Evolutionary conservation across 2,888 invertebrate species (phyloP), one percentile per base, ranked within the genome.

Genomic region (Caenorhabditis panamensis): DNA sequence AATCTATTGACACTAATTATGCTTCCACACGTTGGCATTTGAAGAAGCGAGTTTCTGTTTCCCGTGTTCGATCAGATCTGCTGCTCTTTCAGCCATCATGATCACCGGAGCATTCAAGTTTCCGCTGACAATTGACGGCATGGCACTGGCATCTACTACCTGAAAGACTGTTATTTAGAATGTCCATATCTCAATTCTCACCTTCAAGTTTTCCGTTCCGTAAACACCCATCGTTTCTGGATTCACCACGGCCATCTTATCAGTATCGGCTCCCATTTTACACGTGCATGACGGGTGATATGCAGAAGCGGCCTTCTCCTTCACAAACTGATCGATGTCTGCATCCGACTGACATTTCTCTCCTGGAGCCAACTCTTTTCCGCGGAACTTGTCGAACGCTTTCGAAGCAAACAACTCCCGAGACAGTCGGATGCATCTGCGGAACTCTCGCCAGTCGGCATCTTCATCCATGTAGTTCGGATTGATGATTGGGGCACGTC

Each of bases 281-380:
- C 95, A 95, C 0, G 94, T 95, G 13, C 95, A 95, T 0, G 94
- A 94, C 0, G 94, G 94, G 91, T 96, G 96, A 91, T 96, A 95
- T 0, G 95, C 94, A 0, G 94, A 89, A 78, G 92, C 93, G 0
- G 91, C 90, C 68, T 90, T 86, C 6, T 86, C 85, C 79, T 61
- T 81, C n/a, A 87, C 84, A 68, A 86, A 86, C 22, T 41, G 53
- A 63, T 87, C 92, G 41, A 92, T 86, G 36, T 92, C 87, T 18
- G 88, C 86, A 78, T 92, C 91, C 4, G 90, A 88, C 36, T 89
- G 85, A 9, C 88, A 84, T 1, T 88, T 80, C 4, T 64, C 49
- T 9, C 91, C 91, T 1, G 91, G 91, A 8, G 88, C 88, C 53
- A 91, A 54, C 67, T 91, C 91, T 6, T 82, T 85, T n/a, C 88